phyloP scores from a whole-genome alignment of 2,113 vertebrate genomes.

The Pseudopipra pipra region DNA sequence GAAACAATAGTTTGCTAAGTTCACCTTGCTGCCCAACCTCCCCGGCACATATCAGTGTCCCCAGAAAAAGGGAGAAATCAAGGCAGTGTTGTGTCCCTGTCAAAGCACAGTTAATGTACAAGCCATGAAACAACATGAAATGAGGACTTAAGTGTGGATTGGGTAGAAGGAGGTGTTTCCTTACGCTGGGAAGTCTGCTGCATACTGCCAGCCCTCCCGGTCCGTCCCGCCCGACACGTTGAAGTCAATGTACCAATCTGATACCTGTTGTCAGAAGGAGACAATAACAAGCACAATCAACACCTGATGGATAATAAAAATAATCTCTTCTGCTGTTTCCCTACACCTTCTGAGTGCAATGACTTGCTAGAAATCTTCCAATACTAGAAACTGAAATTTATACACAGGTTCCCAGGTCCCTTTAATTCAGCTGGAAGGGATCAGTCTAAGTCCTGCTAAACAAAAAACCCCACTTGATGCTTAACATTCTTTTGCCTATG shows the following conservation, averaged over 20 bases:
- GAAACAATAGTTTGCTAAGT: neutral
- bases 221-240: conserved; percentile 83
- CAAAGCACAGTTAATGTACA: neutral
- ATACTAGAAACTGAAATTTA: neutral
- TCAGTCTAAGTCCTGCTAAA: neutral
- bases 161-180: neutral
- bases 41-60: neutral
- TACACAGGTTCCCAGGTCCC: neutral
- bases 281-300: neutral
- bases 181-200: conserved; percentile 94
- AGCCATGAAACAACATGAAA: neutral
- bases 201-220: conserved; percentile 95
- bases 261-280: conserved; percentile 75
- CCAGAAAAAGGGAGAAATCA: neutral
- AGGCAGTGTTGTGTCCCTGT: neutral
- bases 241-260: conserved; percentile 92
- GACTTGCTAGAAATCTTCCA: neutral
- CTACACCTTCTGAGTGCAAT: neutral
- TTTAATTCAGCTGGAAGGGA: neutral
- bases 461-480: neutral
- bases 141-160: neutral
- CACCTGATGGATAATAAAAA: neutral
- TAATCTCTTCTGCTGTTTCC: neutral
- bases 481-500: neutral
- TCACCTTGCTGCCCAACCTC: neutral